Evolutionary conservation across 2,797 vertebrate genomes (phyloP).

Genomic region (Lagocephalus sceleratus): DNA sequence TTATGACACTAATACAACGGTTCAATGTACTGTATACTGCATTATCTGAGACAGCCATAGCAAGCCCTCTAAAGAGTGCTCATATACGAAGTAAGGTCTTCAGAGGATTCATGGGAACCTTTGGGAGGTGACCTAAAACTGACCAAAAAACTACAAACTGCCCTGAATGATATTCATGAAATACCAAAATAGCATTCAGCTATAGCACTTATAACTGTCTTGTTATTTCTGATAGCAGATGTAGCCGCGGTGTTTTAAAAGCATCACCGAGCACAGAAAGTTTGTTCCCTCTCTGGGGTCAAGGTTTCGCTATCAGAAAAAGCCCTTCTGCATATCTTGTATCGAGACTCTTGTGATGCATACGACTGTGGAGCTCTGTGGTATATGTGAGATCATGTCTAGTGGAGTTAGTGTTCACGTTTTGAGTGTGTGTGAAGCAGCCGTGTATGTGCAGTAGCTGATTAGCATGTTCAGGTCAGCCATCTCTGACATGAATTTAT

Average conservation of each 20-base stretch:
- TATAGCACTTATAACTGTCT: conserved; percentile 52
- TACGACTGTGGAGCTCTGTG: conserved; percentile 68
- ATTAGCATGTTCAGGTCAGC: conserved; percentile 60
- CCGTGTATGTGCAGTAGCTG: conserved; percentile 50
- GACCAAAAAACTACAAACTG: conserved; percentile 76
- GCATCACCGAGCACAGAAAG: conserved; percentile 42
- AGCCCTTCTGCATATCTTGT: conserved; percentile 55
- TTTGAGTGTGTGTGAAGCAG: conserved; percentile 46
- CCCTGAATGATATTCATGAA: conserved; percentile 74
- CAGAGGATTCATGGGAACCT: conserved; percentile 65
- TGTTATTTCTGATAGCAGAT: conserved; percentile 43
- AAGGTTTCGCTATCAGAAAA: conserved; percentile 44
- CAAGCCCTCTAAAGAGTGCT: conserved; percentile 69
- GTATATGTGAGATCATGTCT: conserved; percentile 53
- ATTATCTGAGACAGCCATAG: conserved; percentile 76
- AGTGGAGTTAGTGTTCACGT: conserved; percentile 48
- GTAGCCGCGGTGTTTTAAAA: conserved; percentile 48
- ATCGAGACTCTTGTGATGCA: conserved; percentile 63
- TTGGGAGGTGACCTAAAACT: conserved; percentile 72
- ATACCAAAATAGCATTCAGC: conserved; percentile 70
- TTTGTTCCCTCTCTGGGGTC: conserved; percentile 51
- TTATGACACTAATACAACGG: conserved; percentile 71
- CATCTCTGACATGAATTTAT: conserved; percentile 70
- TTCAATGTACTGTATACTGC: conserved; percentile 75
- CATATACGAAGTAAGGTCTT: conserved; percentile 54